Percentiles rank a stretch among this genome's conserved stretches.
Evolutionary conservation across 2,113 vertebrate species (phyloP).

Genomic region (Apodemus sylvaticus): DNA sequence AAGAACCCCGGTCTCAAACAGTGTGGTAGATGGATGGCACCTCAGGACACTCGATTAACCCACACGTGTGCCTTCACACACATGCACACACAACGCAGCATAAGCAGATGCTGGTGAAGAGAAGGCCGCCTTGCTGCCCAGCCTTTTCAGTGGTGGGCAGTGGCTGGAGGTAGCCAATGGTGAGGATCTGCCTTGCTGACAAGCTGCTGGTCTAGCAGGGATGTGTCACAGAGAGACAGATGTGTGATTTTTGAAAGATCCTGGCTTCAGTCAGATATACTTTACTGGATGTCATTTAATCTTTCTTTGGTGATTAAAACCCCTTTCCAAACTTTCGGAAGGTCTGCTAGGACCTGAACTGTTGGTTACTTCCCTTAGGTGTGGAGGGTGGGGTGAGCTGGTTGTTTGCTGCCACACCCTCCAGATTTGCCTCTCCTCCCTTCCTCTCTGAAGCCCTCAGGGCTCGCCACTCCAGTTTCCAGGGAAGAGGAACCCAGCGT

Average conservation of each 20-base stretch:
- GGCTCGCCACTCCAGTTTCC: rapidly evolving
- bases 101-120: not conserved
- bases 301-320: conserved; percentile 46
- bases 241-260: not conserved
- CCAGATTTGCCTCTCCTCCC: rapidly evolving
- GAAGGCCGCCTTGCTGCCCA: not conserved
- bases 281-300: not conserved
- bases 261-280: not conserved
- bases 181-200: not conserved
- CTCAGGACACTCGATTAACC: not conserved
- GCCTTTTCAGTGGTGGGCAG: not conserved
- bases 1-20: not conserved
- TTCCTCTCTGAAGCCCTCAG: not conserved
- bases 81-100: not conserved
- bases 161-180: rapidly evolving
- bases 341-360: rapidly evolving
- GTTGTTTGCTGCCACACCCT: rapidly evolving
- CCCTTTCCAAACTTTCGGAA: not conserved
- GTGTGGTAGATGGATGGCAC: not conserved
- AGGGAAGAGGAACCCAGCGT: not conserved
- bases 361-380: not conserved
- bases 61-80: not conserved
- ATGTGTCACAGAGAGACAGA: not conserved
- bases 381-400: too few species aligned
- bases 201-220: rapidly evolving